Percentiles rank a stretch among this genome's conserved stretches.
Conservation (phyloP, 1,140 invertebrate genomes). For the Leptinotarsa lineolata region DNA sequence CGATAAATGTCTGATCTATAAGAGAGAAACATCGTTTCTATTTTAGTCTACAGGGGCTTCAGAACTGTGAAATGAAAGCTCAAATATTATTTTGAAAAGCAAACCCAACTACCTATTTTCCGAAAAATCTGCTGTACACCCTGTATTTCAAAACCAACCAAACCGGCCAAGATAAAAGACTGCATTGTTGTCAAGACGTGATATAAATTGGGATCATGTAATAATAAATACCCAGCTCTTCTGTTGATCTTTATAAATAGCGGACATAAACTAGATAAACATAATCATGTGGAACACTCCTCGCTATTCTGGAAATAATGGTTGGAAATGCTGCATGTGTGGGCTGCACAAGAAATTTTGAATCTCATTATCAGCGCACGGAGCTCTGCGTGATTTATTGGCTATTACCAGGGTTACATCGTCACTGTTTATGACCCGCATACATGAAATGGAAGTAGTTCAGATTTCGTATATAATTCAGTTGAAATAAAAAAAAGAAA, state of each 20-base stretch:
- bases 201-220: background rate
- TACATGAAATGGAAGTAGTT: too few relatives aligned
- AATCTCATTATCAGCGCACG: background rate
- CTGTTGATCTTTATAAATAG: slow-evolving; percentile 7
- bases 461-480: too few relatives aligned
- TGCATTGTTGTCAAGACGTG: background rate
- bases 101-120: too few relatives aligned
- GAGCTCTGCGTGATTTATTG: background rate
- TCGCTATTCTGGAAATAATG: background rate
- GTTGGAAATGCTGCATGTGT: slow-evolving; percentile 5
- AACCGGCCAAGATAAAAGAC: background rate
- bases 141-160: background rate
- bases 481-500: too few relatives aligned
- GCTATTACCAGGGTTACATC: background rate
- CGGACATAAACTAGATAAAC: background rate
- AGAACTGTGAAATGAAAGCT: too few relatives aligned
- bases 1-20: too few relatives aligned
- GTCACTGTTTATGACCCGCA: background rate
- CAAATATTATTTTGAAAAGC: too few relatives aligned
- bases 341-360: background rate
- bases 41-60: too few relatives aligned
- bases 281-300: slow-evolving; percentile 5
- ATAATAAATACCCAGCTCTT: background rate
- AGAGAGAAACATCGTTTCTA: too few relatives aligned
- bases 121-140: background rate